Evolutionary conservation across 2,888 invertebrate genomes (phyloP), one percentile per base, ranked within the genome.

Genomic region (Drosophila macrospina): DNA sequence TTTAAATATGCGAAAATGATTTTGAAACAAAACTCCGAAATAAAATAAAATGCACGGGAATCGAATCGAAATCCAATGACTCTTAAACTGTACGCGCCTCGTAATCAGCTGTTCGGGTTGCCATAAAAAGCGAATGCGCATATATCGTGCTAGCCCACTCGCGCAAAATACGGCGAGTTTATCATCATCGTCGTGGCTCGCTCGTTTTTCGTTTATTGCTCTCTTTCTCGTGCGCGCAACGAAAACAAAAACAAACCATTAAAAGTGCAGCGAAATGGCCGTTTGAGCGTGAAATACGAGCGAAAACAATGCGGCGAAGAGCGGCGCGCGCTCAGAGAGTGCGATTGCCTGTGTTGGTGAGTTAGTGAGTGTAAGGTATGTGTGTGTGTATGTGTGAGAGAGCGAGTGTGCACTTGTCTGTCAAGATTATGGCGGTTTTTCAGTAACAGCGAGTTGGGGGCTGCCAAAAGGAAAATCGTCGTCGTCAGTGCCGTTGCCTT

Each of bases 351-450:
- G 20, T 32, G 52, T 24, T 50, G n/a, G 37, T 32, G 48, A 32
- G 41, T 37, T 50, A 13, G 37, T 32, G 48, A 32, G 41, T 37
- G 20, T 13, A 42, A 34, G 36, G 59, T 36, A 69, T 24, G 63
- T 20, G 63, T 48, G 54, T 37, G 60, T 13, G 59, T 34, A 54
- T 32, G 74, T 65, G 45, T 24, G 78, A 42, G 76, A 44, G 68
- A 37, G 77, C 45, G 73, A 47, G 63, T 47, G 71, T 81, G 78
- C 80, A 88, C 84, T 86, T 82, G 82, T 80, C 88, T 80, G 81
- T 88, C 89, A 88, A 88, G 83, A 85, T 89, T 89, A 86, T 84
- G 86, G 88, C 86, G 82, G 80, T 75, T 83, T 78, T 81, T 79
- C 70, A 78, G 76, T 47, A 63, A 64, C 80, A 65, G 4, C 62